Evolutionary conservation across 2,113 vertebrate genomes (phyloP), one percentile per base, ranked within the genome.

Genomic region (Sebastes schlegelii): DNA sequence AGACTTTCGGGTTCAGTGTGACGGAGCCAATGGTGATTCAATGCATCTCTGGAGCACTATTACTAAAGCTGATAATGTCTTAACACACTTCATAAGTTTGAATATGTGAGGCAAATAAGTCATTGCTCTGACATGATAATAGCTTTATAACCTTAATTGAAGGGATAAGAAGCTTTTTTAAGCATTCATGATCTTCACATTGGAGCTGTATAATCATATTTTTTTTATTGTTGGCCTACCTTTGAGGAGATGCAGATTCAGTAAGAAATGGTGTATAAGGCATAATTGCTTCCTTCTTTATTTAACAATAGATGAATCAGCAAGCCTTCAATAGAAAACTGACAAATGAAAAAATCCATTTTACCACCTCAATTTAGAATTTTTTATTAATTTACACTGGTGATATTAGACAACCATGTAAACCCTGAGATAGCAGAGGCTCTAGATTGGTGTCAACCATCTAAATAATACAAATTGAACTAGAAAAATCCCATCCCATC

Each of bases 51-150:
- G 8, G 21, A 62, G 77, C 48, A 40, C 17, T 14, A 34, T 88
- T 73, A 67, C 54, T 74, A n/a, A 74, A 88, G 16, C 74, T 64
- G 5, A 66, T 54, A n/a, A 64, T 52, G 42, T 65, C 11, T 52
- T 42, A 40, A 71, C 34, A 60, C 77, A 48, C 69, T 70, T 70
- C 14, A 64, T 23, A 67, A 55, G 46, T 74, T 63, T 63, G 26
- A 68, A 77, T 48, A 34, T 48, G 34, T 19, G 17, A 42, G 74
- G 8, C n/a, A 69, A 45, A 69, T 21, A 78, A 74, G 16, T 21
- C 43, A 62, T 57, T 72, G 42, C 21, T 54, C 42, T 45, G 70
- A n/a, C 66, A 67, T 10, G 46, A 55, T 71, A 67, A 70, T 9
- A 62, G 26, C 48, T 86, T 60, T 65, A 34, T 80, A 48, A 62